These are phyloP conservation scores for Diploptera punctata DNA, from an alignment of 2,888 invertebrate species.

Conservation along the genomic window DNA sequence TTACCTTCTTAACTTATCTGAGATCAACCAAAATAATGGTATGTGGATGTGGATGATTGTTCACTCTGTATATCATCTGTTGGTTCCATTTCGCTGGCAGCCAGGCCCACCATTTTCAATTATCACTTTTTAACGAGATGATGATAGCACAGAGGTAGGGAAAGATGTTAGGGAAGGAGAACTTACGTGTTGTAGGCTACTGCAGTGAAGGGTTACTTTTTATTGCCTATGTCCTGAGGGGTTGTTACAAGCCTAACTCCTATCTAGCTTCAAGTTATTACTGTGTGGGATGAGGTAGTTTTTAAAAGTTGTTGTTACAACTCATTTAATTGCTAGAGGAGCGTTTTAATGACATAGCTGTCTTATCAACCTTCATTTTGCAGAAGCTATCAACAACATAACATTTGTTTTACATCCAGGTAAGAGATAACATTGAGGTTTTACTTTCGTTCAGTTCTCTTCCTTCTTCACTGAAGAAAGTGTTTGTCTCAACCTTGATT, in stretches of 20 bases:
- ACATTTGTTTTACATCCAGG: too few species aligned
- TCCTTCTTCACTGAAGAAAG: too few species aligned
- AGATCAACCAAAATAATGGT: too few species aligned
- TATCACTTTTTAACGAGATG: constrained; percentile 39
- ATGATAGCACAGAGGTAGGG: constrained; percentile 28
- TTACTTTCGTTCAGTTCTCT: too few species aligned
- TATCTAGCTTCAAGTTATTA: neutral
- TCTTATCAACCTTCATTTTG: neutral
- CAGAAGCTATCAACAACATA: too few species aligned
- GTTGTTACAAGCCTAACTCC: constrained; percentile 15
- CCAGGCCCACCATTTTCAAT: constrained; percentile 34
- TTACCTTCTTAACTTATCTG: too few species aligned
- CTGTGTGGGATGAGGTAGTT: neutral
- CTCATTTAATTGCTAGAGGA: neutral
- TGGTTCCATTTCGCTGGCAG: constrained; percentile 20
- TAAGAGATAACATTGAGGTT: too few species aligned
- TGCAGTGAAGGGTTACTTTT: constrained; percentile 16
- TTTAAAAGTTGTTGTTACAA: constrained; percentile 1
- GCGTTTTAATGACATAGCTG: neutral
- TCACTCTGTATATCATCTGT: neutral
- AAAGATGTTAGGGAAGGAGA: constrained; percentile 11
- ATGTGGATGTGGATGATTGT: neutral
- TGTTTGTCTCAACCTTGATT: too few species aligned
- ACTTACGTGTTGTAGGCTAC: constrained; percentile 16
- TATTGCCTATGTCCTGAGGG: constrained; percentile 28